phyloP scores from a whole-genome alignment of 2,888 invertebrate species.

The Schizaphis graminum region DNA sequence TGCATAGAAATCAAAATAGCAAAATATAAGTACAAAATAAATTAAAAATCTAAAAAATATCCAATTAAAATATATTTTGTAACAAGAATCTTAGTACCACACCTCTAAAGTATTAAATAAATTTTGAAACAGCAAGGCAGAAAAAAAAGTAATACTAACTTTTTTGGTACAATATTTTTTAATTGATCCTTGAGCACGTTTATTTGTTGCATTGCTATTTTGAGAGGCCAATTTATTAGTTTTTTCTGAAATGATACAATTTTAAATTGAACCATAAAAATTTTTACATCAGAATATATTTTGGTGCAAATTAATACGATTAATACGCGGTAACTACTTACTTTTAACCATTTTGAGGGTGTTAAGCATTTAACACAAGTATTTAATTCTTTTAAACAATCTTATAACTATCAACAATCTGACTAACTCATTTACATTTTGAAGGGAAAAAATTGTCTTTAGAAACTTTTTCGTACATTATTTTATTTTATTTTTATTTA shows the following conservation, averaged over 20 bases:
- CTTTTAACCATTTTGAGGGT: constrained; percentile 53
- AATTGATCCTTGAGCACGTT: neutral
- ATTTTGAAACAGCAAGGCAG: neutral
- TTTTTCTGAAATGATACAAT: constrained; percentile 41
- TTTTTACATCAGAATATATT: neutral
- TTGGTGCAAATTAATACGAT: neutral
- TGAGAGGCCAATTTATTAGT: neutral
- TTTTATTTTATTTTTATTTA: neutral
- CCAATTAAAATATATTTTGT: neutral
- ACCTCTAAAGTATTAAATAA: neutral
- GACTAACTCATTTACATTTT: neutral
- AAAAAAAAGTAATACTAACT: constrained; percentile 16
- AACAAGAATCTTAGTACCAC: neutral
- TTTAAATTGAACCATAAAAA: neutral
- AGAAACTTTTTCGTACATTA: neutral
- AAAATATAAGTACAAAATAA: neutral
- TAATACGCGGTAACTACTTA: neutral
- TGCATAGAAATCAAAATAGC: neutral
- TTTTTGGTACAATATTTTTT: constrained; percentile 58
- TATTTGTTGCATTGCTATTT: neutral
- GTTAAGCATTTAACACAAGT: neutral
- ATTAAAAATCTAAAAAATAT: neutral
- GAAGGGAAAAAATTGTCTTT: neutral
- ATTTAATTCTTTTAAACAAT: neutral
- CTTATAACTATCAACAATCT: neutral